Conservation (phyloP, 2,888 invertebrate genomes). For the Hirtodrosophila confusa region DNA sequence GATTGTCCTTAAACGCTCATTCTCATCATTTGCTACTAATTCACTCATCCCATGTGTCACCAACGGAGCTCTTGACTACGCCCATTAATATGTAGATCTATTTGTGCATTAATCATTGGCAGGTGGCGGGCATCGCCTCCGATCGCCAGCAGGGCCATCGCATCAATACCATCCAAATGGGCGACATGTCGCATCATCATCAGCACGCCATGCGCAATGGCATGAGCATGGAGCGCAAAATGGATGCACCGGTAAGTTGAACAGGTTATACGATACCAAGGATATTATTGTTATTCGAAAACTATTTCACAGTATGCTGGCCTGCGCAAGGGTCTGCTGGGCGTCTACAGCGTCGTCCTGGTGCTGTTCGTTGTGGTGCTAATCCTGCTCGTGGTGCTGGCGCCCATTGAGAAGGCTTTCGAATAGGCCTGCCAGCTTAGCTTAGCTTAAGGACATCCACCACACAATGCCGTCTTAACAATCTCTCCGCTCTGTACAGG, state of each 20-base stretch:
- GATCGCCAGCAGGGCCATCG: conserved; percentile 90
- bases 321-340: conserved; percentile 90
- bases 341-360: conserved; percentile 90
- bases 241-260: conserved; percentile 90
- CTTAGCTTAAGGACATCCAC: conserved; percentile 3
- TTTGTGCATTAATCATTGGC: conserved; percentile 83
- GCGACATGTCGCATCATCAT: conserved; percentile 87
- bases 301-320: conserved; percentile 87
- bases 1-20: conserved; percentile 66
- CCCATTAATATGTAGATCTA: conserved; percentile 80
- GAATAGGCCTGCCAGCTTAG: conserved; percentile 25
- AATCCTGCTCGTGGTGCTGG: conserved; percentile 90
- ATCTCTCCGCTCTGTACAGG: conserved; percentile 30
- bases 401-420: conserved; percentile 89
- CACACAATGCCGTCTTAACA: conserved; percentile 6
- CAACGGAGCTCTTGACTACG: conserved; percentile 58
- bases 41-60: conserved; percentile 52
- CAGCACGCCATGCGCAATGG: conserved; percentile 86
- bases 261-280: too few relatives aligned
- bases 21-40: conserved; percentile 76
- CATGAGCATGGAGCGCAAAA: conserved; percentile 88
- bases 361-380: conserved; percentile 89
- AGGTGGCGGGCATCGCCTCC: conserved; percentile 91
- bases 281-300: not conserved
- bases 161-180: conserved; percentile 93